Base-by-base conservation (phyloP, 2,113 vertebrate genomes). In the Brachionichthys hirsutus region DNA sequence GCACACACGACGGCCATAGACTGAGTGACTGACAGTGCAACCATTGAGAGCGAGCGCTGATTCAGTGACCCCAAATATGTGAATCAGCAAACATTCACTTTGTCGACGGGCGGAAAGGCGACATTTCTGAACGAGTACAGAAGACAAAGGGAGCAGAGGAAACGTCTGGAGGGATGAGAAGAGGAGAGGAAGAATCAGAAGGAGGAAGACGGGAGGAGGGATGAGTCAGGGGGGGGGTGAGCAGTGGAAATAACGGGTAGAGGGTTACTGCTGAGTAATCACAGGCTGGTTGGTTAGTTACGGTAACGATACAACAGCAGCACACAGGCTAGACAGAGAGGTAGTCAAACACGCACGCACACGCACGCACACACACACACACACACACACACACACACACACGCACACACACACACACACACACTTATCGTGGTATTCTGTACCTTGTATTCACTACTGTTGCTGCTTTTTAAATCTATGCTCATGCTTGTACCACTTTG, bases 31-130 rank as follows among this genome's bases (percentile, higher is more conserved):
- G 77, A 89, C 84, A 90, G 75, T 67, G 73, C 59, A 42, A 52
- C 78, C 57, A 85, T 91, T 91, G 81, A 91, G 47, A 1, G 20
- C 70, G 43, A 74, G 9, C 9, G 67, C 66, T 77, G 80, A 87
- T 83, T 90, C 86, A 88, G 78, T 67, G 66, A 77, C 73, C 82
- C 43, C 47, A 71, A 50, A 87, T 65, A 67, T 69, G 84, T 90
- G 89, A 91, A 88, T 90, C 88, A 91, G 83, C 77, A 87, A 86
- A 87, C 77, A 73, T 86, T 84, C 75, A 73, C 70, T 75, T 85
- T 81, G 49, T 77, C 56, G 60, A 51, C 65, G 70, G 70, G 63
- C 73, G 70, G 70, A 69, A n/a, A 50, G 40, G 65, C 72, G 67
- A 67, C 56, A 44, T 68, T 59, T 75, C 46, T 85, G 84, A 84